These are phyloP conservation scores for Lepidotrigona ventralis DNA, from an alignment of 1,140 invertebrate species.

Conservation along the genomic window DNA sequence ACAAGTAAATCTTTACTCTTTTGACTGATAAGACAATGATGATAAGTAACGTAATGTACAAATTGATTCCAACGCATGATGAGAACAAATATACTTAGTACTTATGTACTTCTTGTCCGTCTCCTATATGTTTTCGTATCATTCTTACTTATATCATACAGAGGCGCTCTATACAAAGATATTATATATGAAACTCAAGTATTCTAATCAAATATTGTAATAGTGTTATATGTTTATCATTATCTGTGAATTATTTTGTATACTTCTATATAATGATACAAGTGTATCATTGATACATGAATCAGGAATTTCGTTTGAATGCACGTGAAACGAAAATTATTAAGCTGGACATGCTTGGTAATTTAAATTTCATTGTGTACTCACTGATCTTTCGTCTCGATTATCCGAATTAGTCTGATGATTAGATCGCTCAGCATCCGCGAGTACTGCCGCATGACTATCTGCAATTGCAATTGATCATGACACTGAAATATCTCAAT, in stretches of 20 bases:
- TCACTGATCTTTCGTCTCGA: constrained; percentile 27
- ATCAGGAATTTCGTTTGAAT: background rate
- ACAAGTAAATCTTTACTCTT: background rate
- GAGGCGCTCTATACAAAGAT: background rate
- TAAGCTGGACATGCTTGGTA: no score
- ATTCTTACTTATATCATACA: background rate
- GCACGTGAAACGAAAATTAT: background rate
- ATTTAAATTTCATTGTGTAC: background rate
- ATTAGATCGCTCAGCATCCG: constrained; percentile 9
- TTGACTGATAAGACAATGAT: background rate
- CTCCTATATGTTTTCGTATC: background rate
- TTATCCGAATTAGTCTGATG: constrained; percentile 4
- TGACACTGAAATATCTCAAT: background rate
- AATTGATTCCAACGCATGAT: background rate
- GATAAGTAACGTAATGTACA: background rate
- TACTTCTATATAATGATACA: no score
- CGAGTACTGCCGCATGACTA: constrained; percentile 28
- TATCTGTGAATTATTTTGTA: background rate
- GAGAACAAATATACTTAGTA: background rate
- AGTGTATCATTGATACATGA: background rate
- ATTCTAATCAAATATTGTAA: background rate
- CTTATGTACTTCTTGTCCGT: background rate
- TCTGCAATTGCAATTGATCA: constrained; percentile 13
- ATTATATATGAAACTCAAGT: background rate
- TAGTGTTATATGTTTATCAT: background rate